Percentiles rank a stretch among this genome's conserved stretches.
phyloP scores from a whole-genome alignment of 2,113 vertebrate species.

The Lethenteron reissneri region DNA sequence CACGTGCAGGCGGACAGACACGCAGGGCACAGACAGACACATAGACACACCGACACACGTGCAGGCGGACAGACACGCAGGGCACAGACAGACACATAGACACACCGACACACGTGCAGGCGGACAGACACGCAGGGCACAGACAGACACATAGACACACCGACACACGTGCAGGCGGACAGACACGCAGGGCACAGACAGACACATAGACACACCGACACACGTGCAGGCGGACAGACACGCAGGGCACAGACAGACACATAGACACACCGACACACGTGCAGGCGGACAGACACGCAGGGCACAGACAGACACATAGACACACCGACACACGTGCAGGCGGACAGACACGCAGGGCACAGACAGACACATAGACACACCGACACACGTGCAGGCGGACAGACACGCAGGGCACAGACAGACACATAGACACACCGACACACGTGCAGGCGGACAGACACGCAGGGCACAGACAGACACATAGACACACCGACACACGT shows the following conservation, averaged over 20 bases:
- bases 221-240: neutral
- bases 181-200: neutral
- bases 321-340: neutral
- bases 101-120: neutral
- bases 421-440: neutral
- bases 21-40: neutral
- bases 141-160: neutral
- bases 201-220: neutral
- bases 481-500: constrained; percentile 1
- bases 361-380: neutral
- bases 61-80: neutral
- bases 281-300: neutral
- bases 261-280: constrained; percentile 1
- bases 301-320: neutral
- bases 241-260: neutral
- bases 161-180: neutral
- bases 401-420: neutral
- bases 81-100: neutral
- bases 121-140: neutral
- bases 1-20: neutral
- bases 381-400: neutral
- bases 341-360: neutral
- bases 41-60: constrained; percentile 1
- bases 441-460: neutral
- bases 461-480: neutral